These are phyloP conservation scores for Cherax quadricarinatus DNA, from an alignment of 1,140 invertebrate genomes.

Conservation along the genomic window DNA sequence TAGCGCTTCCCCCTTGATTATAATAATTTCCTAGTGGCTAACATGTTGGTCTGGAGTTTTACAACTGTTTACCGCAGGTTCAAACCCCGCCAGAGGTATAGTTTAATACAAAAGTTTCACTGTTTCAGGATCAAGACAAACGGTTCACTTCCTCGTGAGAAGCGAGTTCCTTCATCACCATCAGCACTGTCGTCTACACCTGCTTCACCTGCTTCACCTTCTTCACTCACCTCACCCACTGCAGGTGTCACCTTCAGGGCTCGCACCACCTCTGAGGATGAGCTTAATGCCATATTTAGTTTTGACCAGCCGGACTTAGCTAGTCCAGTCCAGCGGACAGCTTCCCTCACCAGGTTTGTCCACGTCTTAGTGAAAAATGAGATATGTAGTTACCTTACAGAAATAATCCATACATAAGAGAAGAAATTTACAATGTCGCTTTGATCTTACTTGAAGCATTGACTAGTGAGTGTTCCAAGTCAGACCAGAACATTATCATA, in stretches of 20 bases:
- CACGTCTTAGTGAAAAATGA: background rate
- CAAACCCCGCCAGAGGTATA: no score
- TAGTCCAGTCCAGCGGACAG: conserved; percentile 20
- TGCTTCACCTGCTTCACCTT: background rate
- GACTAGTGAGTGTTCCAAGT: no score
- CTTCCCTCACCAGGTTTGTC: conserved; percentile 48
- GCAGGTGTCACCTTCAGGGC: background rate
- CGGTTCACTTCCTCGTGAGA: conserved; percentile 88
- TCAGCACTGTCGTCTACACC: conserved; percentile 11
- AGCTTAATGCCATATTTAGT: conserved; percentile 58
- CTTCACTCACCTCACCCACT: background rate
- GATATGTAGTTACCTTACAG: no score
- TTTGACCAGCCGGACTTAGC: conserved; percentile 30
- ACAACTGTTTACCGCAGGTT: no score
- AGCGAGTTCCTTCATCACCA: conserved; percentile 79
- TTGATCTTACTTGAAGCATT: no score
- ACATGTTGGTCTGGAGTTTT: no score
- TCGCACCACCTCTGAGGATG: conserved; percentile 46
- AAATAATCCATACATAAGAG: no score
- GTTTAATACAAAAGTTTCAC: background rate
- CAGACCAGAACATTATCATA: no score
- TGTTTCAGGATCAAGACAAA: conserved; percentile 88
- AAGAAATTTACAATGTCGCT: no score
- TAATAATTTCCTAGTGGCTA: no score
- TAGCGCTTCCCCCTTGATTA: no score